Base-by-base conservation (phyloP, 2,888 invertebrate species). In the Caenorhabditis sp. region DNA sequence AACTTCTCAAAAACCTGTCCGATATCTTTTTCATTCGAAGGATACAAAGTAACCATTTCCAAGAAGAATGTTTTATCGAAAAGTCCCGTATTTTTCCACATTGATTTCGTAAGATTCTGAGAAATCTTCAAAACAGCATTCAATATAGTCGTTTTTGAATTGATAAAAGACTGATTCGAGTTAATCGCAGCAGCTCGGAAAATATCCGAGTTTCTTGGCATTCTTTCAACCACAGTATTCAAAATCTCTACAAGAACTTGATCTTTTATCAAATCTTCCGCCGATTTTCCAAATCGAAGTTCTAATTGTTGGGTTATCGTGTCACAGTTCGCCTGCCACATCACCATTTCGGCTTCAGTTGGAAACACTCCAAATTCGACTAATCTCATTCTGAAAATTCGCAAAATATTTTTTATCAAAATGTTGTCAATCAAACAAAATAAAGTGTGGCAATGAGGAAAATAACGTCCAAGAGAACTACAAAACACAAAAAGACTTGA, bases 251-350 rank as follows among this genome's bases (percentile, higher is more conserved):
- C 64, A 43, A 68, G 49, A 21, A 59, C 65, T 2, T 61, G 62
- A 38, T 72, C 72, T 26, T 68, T 64, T 26, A 59, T 63, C 50
- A 68, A 8, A 59, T 72, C n/a, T 23, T 59, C 49, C 8, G 25
- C 10, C 14, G 25, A 21, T 38, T 59, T 59, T 20, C 52, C 52
- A n/a, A 25, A 14, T 36, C 57, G 67, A 60, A 72, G 54, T 1
- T 43, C 52, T n/a, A 72, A 58, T 38, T 72, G 72, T 63, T 72
- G 72, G 20, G 54, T 8, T 12, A 72, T 54, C 43, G 72, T 72
- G 17, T 67, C 72, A 21, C 67, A 67, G 21, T 68, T 72, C 25
- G 72, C 72, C 23, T 68, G 61, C 67, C 67, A 72, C 4, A 68
- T 58, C n/a, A 54, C 58, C 17, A 72, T 64, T 31, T 64, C 67